Base-by-base conservation (phyloP, 2,113 vertebrate species). In the Tragelaphus strepsiceros region DNA sequence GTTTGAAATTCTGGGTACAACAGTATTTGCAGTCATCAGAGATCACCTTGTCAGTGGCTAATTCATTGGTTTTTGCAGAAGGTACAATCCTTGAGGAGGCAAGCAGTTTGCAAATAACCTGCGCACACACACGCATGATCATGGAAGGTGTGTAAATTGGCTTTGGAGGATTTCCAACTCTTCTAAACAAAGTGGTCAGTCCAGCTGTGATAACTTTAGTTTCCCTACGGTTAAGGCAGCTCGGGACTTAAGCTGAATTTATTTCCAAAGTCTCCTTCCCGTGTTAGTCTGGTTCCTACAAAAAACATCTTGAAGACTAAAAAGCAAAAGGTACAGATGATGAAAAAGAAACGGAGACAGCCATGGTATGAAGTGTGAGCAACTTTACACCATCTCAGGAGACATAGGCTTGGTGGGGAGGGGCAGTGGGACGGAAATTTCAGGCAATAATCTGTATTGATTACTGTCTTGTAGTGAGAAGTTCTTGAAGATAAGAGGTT, bases 101-200 rank as follows among this genome's bases (percentile, higher is more conserved):
- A 24, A 86, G 61, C 85, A 95, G 32, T 95, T 97, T 95, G 71
- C 90, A 95, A 92, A 95, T 77, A 54, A 53, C 26, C 9, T 56
- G 49, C 14, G 12, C 88, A 46, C 26, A 83, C 91, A 91, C 61
- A 93, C 24, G 83, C 58, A 93, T 13, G 61, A 24, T 92, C 87
- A 61, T 51, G 28, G 86, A 88, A 26, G 21, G 96, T 96, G 61
- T 3, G 2, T 78, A 28, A 95, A 74, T 24, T 98, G 90, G 32
- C 58, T 97, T 98, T 88, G 67, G 89, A 78, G 90, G 8, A 43
- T 97, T 98, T 96, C 90, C 96, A 97, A 1, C 49, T 96, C 64
- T 39, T 59, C 39, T 58, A 92, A 59, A 74, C 26, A 83, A 64
- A 64, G 9, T 21, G 19, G 39, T 77, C 90, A 43, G 11, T 95